Percentiles rank a stretch among this genome's conserved stretches.
Evolutionary conservation across 2,888 invertebrate genomes (phyloP).

Genomic region (Polydrusus cervinus): DNA sequence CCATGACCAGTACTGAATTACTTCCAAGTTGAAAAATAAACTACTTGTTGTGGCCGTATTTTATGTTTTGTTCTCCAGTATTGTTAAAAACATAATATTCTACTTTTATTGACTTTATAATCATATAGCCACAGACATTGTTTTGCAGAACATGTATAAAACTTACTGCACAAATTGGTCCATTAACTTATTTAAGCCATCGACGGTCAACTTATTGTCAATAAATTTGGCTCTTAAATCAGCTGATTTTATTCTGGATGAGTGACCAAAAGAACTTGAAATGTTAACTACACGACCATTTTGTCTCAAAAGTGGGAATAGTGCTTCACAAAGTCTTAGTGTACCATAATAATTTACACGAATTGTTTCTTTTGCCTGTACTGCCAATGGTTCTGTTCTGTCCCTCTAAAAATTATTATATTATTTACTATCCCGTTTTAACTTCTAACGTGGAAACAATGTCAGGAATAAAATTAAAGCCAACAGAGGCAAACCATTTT

Average conservation of each 20-base stretch:
- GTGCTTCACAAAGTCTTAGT: conserved; percentile 77
- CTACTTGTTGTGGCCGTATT: too few relatives aligned
- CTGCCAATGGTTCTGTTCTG: conserved; percentile 74
- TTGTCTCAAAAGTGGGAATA: conserved; percentile 82
- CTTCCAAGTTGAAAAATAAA: too few relatives aligned
- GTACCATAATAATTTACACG: conserved; percentile 81
- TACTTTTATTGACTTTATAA: too few relatives aligned
- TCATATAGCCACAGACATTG: too few relatives aligned
- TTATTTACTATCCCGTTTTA: too few relatives aligned
- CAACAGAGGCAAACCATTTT: too few relatives aligned
- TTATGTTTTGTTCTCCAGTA: too few relatives aligned
- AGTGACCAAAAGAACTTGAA: conserved; percentile 80
- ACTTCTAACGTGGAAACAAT: too few relatives aligned
- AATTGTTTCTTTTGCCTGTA: conserved; percentile 82
- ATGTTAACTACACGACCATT: conserved; percentile 85
- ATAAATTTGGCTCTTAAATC: conserved; percentile 75
- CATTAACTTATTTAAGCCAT: conserved; percentile 77
- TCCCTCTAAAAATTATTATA: conserved; percentile 61
- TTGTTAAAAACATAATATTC: too few relatives aligned
- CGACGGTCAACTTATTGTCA: conserved; percentile 74
- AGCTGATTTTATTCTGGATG: conserved; percentile 76
- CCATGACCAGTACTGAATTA: too few relatives aligned
- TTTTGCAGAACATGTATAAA: too few relatives aligned
- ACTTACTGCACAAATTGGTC: conserved; percentile 79
- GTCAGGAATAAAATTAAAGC: too few relatives aligned